phyloP scores from a whole-genome alignment of 2,888 invertebrate species.

The Pimpla rufipes region DNA sequence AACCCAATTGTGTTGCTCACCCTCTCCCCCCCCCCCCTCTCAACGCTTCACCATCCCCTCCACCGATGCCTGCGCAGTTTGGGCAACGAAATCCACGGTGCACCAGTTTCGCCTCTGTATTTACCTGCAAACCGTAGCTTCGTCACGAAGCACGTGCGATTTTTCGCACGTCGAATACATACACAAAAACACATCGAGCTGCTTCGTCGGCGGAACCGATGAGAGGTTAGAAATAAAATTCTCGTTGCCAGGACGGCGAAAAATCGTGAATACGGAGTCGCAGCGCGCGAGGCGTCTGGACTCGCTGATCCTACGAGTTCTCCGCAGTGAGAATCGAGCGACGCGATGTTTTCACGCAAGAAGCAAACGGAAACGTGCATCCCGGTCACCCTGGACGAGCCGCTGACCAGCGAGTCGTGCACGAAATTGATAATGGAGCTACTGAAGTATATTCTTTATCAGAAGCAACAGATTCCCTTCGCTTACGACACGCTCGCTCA shows the following conservation, averaged over 20 bases:
- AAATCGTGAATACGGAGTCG: neutral
- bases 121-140: neutral
- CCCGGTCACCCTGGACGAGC: slow-evolving; percentile 81
- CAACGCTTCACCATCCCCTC: no score
- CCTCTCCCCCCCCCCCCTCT: no score
- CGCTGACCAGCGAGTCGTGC: slow-evolving; percentile 83
- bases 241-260: no score
- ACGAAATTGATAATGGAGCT: slow-evolving; percentile 83
- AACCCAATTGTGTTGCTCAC: no score
- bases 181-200: no score
- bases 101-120: neutral
- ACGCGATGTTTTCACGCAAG: slow-evolving; percentile 73
- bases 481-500: slow-evolving; percentile 82
- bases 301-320: neutral
- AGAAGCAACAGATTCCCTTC: slow-evolving; percentile 85
- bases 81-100: neutral
- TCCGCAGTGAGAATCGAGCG: no score
- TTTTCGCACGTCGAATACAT: neutral
- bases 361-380: slow-evolving; percentile 76
- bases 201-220: no score
- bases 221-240: neutral
- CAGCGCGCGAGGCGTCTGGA: neutral
- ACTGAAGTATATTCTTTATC: slow-evolving; percentile 84
- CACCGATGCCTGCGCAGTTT: neutral
- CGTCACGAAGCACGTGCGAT: neutral